Conservation (phyloP, 2,797 vertebrate genomes). For the Squalus acanthias region DNA sequence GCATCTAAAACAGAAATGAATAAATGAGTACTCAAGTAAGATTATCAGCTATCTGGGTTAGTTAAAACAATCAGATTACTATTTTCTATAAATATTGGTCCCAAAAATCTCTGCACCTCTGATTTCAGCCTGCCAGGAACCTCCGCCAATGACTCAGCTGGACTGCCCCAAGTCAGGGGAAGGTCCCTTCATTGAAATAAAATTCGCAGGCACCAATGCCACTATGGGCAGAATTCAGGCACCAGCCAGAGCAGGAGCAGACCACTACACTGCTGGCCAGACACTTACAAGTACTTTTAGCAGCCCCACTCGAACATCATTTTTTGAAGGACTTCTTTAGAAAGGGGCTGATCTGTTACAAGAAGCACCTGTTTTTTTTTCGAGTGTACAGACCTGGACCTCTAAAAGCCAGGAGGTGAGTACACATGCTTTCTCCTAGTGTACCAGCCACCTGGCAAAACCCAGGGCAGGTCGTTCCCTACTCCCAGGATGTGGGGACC, state of each 20-base stretch:
- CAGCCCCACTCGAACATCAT: background rate
- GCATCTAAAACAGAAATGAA: slow-evolving; percentile 14
- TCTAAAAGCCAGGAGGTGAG: background rate
- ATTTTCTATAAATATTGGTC: background rate
- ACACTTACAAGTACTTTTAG: background rate
- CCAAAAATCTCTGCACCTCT: background rate
- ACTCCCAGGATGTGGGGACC: background rate
- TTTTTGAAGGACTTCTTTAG: no score
- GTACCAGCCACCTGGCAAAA: background rate
- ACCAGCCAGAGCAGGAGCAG: background rate
- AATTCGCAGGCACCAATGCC: background rate
- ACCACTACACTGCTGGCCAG: background rate
- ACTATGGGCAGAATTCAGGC: background rate
- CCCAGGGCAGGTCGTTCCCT: background rate
- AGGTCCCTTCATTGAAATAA: background rate
- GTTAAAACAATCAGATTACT: background rate
- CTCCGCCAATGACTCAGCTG: background rate
- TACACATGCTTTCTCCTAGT: background rate
- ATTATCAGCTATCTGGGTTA: background rate
- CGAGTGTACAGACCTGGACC: background rate
- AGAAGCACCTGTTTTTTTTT: background rate
- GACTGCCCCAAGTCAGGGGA: background rate
- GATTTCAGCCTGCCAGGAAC: background rate
- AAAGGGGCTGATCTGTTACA: background rate
- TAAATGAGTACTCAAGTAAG: background rate